Conservation (phyloP, 2,888 invertebrate species). For the Lissocephala sabroskyi region DNA sequence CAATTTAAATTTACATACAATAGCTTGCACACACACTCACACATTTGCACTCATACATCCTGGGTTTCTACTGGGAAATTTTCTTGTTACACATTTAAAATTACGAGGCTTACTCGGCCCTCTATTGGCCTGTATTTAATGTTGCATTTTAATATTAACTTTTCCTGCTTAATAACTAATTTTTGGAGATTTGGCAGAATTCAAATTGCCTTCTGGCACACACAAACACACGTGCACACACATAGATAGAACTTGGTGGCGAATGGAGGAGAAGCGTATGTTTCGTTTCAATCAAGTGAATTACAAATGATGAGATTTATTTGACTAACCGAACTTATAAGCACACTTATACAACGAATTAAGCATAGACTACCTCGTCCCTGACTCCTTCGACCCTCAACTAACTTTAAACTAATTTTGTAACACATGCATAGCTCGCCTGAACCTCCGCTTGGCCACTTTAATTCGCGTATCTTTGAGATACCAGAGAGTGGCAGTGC, state of each 20-base stretch:
- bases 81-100: conserved; percentile 14
- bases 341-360: conserved; percentile 8
- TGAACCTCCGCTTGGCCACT: conserved; percentile 15
- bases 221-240: too few species aligned
- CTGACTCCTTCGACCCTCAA: conserved; percentile 24
- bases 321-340: not conserved
- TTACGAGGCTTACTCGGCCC: too few species aligned
- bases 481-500: too few species aligned
- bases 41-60: too few species aligned
- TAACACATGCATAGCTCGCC: conserved; percentile 16
- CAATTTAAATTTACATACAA: conserved; percentile 7
- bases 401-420: conserved; percentile 38
- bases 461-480: conserved; percentile 41
- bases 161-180: not conserved
- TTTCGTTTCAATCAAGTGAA: conserved; percentile 16
- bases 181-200: not conserved
- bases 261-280: too few species aligned
- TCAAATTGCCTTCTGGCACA: too few species aligned
- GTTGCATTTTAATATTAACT: not conserved
- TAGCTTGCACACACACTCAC: conserved; percentile 5
- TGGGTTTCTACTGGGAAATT: not conserved
- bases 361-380: conserved; percentile 14
- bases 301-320: not conserved
- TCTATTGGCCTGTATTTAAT: conserved; percentile 30
- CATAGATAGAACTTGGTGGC: conserved; percentile 9